Percentiles rank a stretch among this genome's conserved stretches.
These are phyloP conservation scores for Rhinogobius similis DNA, from an alignment of 2,113 vertebrate species.

Conservation along the genomic window DNA sequence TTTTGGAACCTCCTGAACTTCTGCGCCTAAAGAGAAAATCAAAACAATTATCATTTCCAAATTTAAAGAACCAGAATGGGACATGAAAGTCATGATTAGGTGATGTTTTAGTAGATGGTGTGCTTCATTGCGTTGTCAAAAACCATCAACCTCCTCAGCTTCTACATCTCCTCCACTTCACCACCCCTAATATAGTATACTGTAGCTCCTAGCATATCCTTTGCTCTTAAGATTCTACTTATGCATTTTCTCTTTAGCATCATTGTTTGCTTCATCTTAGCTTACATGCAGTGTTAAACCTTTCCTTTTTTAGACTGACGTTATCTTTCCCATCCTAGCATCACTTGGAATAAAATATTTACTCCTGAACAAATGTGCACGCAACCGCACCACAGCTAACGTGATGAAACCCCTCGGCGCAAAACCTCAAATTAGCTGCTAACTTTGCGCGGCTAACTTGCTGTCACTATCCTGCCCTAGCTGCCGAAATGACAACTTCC, in stretches of 20 bases:
- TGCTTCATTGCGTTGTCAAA: no score
- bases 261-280: background rate
- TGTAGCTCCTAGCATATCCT: no score
- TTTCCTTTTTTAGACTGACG: background rate
- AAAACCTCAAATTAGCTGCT: conserved; percentile 9
- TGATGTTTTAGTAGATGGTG: no score
- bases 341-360: background rate
- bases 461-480: background rate
- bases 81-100: no score
- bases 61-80: no score
- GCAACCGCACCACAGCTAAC: background rate
- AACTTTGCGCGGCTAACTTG: conserved; percentile 4
- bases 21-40: no score
- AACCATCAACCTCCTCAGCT: background rate
- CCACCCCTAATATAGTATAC: no score
- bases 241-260: no score
- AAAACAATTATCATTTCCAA: no score
- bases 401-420: background rate
- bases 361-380: background rate
- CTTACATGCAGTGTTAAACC: background rate
- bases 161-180: background rate
- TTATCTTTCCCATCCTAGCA: background rate
- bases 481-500: background rate
- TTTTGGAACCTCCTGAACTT: no score
- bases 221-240: no score